Conservation (phyloP, 2,797 vertebrate species). For the Syndactyla subalaris region DNA sequence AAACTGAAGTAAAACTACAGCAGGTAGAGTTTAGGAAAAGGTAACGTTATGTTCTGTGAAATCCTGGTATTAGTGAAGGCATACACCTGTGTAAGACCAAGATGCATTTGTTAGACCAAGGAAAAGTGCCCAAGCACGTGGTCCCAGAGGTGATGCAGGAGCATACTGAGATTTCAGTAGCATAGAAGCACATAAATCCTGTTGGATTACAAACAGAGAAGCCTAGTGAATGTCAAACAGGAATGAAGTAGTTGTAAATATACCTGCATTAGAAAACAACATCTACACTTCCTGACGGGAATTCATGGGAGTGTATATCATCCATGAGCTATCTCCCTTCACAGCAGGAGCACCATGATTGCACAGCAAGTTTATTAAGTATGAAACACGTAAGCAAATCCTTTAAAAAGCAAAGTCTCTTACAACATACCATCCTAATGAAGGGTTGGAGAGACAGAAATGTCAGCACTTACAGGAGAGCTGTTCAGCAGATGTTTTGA, state of each 20-base stretch:
- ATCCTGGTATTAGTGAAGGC: not conserved
- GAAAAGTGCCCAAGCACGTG: not conserved
- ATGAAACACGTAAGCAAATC: not conserved
- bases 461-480: not conserved
- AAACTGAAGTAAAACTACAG: not conserved
- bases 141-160: not conserved
- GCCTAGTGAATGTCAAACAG: not conserved
- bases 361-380: not conserved
- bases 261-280: not conserved
- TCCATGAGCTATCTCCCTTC: not conserved
- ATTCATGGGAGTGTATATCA: not conserved
- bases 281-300: not conserved
- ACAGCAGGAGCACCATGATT: not conserved
- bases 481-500: not conserved
- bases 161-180: not conserved
- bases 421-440: not conserved
- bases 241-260: constrained; percentile 22
- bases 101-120: not conserved
- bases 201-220: not conserved
- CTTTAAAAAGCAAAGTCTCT: not conserved
- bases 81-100: not conserved
- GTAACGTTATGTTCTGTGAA: not conserved
- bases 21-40: not conserved
- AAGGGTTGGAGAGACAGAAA: not conserved
- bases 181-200: not conserved